Percentiles rank a stretch among this genome's conserved stretches.
These are phyloP conservation scores for Drosophila carrolli DNA, from an alignment of 1,140 invertebrate genomes.

Conservation along the genomic window DNA sequence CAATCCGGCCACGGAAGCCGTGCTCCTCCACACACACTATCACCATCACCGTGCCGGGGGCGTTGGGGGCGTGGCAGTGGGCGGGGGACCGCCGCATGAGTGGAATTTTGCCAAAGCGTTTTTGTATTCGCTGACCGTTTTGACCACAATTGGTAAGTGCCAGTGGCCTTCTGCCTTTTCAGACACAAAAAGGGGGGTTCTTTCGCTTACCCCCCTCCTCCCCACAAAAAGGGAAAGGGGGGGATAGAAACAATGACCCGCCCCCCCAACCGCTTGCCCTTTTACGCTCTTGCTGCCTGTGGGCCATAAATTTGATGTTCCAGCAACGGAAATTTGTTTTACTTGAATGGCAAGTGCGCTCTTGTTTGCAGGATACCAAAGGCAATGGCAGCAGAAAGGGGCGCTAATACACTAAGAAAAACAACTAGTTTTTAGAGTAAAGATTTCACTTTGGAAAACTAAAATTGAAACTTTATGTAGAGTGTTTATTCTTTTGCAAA, in stretches of 20 bases:
- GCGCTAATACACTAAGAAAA: not conserved
- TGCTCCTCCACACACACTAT: constrained; percentile 74
- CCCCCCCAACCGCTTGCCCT: not conserved
- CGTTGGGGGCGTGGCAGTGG: constrained; percentile 53
- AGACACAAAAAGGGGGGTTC: constrained; percentile 1
- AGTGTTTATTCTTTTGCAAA: too few relatives aligned
- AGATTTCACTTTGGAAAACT: not conserved
- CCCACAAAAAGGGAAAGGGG: constrained; percentile 9
- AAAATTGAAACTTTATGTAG: too few relatives aligned
- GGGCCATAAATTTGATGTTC: constrained; percentile 75
- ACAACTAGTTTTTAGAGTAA: not conserved
- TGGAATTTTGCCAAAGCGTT: constrained; percentile 98
- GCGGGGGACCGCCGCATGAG: constrained; percentile 87
- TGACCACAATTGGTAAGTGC: constrained; percentile 97
- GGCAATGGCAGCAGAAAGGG: constrained; percentile 10
- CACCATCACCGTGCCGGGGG: constrained; percentile 86
- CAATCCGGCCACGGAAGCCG: constrained; percentile 85
- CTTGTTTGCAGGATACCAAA: constrained; percentile 55
- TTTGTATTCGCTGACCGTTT: constrained; percentile 97
- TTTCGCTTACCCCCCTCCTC: not conserved
- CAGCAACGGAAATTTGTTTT: constrained; percentile 77
- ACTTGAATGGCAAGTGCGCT: constrained; percentile 69
- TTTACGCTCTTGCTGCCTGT: constrained; percentile 10
- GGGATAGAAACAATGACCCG: constrained; percentile 18
- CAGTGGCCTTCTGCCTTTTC: constrained; percentile 36